Conservation (phyloP, 2,888 invertebrate species). For the Ophioninae sp. region DNA sequence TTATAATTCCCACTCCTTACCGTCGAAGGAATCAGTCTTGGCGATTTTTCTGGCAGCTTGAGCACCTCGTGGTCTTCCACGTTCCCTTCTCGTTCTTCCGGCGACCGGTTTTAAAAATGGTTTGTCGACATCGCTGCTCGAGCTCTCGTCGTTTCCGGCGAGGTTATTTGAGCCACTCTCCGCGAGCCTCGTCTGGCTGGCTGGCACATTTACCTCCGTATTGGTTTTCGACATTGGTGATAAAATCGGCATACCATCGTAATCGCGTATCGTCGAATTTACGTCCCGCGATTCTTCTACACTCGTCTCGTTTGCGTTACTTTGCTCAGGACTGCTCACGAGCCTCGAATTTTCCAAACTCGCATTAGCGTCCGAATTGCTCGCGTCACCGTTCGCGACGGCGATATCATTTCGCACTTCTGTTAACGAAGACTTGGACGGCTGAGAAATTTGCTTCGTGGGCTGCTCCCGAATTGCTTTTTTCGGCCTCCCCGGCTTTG, state of each 20-base stretch:
- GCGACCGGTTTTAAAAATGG: slow-evolving; percentile 77
- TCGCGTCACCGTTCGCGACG: slow-evolving; percentile 65
- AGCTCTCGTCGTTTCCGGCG: slow-evolving; percentile 69
- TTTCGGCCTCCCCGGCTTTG: slow-evolving; percentile 77
- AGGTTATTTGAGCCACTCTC: slow-evolving; percentile 21
- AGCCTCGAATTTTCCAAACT: slow-evolving; percentile 71
- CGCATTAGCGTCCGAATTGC: slow-evolving; percentile 68
- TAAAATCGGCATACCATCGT: slow-evolving; percentile 79
- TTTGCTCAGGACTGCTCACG: slow-evolving; percentile 66
- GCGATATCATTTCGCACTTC: slow-evolving; percentile 62
- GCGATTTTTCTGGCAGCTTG: slow-evolving; percentile 73
- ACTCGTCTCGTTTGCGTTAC: slow-evolving; percentile 47
- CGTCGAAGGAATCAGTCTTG: slow-evolving; percentile 74
- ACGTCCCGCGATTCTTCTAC: slow-evolving; percentile 66
- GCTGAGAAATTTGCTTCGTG: slow-evolving; percentile 59
- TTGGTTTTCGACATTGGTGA: slow-evolving; percentile 75
- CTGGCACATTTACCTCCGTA: slow-evolving; percentile 70
- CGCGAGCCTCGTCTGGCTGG: slow-evolving; percentile 20
- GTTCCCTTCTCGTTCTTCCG: slow-evolving; percentile 72
- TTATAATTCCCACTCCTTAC: slow-evolving; percentile 60
- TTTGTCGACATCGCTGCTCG: slow-evolving; percentile 72
- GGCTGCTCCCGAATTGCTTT: slow-evolving; percentile 70
- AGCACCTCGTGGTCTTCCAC: slow-evolving; percentile 72
- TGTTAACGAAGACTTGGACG: slow-evolving; percentile 43
- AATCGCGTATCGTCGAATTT: slow-evolving; percentile 70